Evolutionary conservation across 2,113 vertebrate genomes (phyloP), one percentile per base, ranked within the genome.

Genomic region (Mixornis gularis): DNA sequence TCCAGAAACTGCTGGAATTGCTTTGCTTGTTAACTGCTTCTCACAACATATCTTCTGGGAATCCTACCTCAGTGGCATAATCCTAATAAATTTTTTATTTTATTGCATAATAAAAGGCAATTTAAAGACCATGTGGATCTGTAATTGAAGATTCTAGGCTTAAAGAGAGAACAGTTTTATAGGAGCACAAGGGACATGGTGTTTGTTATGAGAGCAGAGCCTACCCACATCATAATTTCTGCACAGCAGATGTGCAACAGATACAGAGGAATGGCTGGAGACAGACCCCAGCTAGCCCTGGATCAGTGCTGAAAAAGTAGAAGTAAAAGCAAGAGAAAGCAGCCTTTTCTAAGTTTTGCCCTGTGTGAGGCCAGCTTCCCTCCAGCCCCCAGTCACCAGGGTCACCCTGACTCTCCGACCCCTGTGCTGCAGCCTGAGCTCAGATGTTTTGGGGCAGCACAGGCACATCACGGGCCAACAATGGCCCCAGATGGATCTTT

Each of bases 71-170:
- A 17, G 38, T 82, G 72, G 43, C 55, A 69, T 82, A 77, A 63
- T 63, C 22, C 38, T 85, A 76, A 95, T 77, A 90, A 62, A 85
- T 90, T 72, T 92, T 97, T 95, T 64, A 95, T 95, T 94, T 94
- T 96, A 88, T 93, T 95, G 72, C 84, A 72, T 88, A 87, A 95
- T 92, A 94, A 97, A 90, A 91, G 92, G 29, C 78, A 94, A 76
- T 80, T 94, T 79, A 83, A 89, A 96, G 72, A 94, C 87, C 73
- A 85, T 82, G 86, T 77, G 81, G 52, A 63, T 79, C 74, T 77
- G 89, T 87, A 93, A 92, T 66, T 96, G 81, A 95, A 89, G 87
- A 79, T 66, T 73, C 46, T 82, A 81, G 66, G 46, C 63, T 89
- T 72, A 85, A 84, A 93, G 52, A 63, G 52, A 89, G 56, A 91